These are phyloP conservation scores for Leptothorax acervorum DNA, from an alignment of 2,888 invertebrate species.

Conservation along the genomic window DNA sequence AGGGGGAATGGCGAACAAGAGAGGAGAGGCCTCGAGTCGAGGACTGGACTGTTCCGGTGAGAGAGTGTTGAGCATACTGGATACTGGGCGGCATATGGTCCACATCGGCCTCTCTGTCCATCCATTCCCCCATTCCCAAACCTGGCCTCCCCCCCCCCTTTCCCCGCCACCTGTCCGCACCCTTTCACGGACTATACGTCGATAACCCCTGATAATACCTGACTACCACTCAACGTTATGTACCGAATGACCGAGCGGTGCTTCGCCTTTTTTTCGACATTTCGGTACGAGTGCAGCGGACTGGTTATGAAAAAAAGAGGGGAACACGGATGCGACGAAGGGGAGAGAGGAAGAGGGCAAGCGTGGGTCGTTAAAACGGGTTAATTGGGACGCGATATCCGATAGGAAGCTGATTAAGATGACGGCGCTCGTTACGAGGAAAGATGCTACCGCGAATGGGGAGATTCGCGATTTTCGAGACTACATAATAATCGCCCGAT, in stretches of 20 bases:
- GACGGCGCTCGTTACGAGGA: constrained; percentile 44
- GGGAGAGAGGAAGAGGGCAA: background rate
- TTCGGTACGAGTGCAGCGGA: constrained; percentile 45
- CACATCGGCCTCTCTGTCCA: constrained; percentile 69
- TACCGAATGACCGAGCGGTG: constrained; percentile 48
- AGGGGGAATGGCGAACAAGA: constrained; percentile 59
- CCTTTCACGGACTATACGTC: constrained; percentile 58
- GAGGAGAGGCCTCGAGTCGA: constrained; percentile 70
- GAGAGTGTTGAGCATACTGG: constrained; percentile 82
- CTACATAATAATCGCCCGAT: background rate
- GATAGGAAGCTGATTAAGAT: constrained; percentile 41
- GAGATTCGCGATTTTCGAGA: constrained; percentile 21
- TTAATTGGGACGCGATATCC: constrained; percentile 63
- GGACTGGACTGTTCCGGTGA: constrained; percentile 80
- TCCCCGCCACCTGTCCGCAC: constrained; percentile 59
- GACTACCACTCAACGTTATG: constrained; percentile 56
- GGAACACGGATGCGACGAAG: constrained; percentile 9
- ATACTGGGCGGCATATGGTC: constrained; percentile 82
- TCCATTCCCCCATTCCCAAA: constrained; percentile 54
- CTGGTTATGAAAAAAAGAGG: constrained; percentile 49
- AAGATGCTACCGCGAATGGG: constrained; percentile 29
- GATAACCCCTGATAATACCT: constrained; percentile 81
- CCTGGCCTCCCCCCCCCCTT: constrained; percentile 26
- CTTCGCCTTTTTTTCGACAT: constrained; percentile 57
- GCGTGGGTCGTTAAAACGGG: constrained; percentile 66